phyloP scores from a whole-genome alignment of 2,113 vertebrate species.

The Ammospiza nelsoni region DNA sequence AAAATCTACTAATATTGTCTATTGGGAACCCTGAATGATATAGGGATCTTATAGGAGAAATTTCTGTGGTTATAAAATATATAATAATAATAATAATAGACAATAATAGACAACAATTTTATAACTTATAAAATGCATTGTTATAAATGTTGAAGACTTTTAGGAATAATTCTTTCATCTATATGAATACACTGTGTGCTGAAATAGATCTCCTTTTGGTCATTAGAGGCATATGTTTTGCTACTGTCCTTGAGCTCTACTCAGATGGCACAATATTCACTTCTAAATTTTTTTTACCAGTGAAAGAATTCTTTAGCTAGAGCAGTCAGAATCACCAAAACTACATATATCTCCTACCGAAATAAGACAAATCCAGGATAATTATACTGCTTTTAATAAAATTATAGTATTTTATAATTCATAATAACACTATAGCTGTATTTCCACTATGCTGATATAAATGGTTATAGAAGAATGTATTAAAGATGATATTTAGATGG shows the following conservation, averaged over 20 bases:
- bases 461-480: background rate
- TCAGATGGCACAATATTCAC: background rate
- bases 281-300: background rate
- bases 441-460: background rate
- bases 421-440: background rate
- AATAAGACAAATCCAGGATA: background rate
- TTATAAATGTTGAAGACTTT: background rate
- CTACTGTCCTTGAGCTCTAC: background rate
- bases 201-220: background rate
- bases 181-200: background rate
- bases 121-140: background rate
- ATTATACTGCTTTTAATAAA: background rate
- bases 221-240: background rate
- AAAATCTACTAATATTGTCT: background rate
- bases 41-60: background rate
- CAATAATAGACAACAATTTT: background rate
- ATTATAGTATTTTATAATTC: background rate
- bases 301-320: background rate
- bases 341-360: background rate
- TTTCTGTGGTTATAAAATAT: background rate
- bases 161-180: background rate
- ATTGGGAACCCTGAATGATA: background rate
- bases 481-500: background rate
- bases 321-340: background rate
- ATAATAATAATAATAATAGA: background rate